Conservation (phyloP, 2,888 invertebrate genomes). For the Parapristionchus giblindavisi region DNA sequence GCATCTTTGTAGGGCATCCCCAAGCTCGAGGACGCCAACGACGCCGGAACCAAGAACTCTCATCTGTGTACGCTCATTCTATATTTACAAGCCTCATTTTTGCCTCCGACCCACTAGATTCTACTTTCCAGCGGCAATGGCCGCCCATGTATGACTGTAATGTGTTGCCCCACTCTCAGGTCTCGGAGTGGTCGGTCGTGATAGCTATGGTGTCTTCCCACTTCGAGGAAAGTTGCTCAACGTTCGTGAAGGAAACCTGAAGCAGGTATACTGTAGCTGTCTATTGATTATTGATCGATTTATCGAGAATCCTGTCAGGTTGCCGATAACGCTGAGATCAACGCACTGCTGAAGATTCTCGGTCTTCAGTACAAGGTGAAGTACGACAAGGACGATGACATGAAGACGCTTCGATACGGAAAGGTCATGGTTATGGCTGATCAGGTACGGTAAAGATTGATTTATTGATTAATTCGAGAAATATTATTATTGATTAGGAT, state of each 20-base stretch:
- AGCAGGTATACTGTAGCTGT: constrained; percentile 77
- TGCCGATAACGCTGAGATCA: constrained; percentile 95
- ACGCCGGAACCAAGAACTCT: constrained; percentile 88
- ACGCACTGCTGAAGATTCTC: constrained; percentile 92
- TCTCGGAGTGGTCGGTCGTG: constrained; percentile 81
- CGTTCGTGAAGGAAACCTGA: constrained; percentile 94
- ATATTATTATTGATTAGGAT: constrained; percentile 71
- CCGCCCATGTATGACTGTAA: no score
- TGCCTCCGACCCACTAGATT: constrained; percentile 94
- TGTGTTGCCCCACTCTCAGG: no score
- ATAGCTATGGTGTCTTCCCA: constrained; percentile 88
- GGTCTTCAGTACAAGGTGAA: constrained; percentile 96
- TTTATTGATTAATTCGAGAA: background rate
- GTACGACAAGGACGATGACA: constrained; percentile 83
- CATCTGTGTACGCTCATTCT: constrained; percentile 92
- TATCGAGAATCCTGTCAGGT: no score
- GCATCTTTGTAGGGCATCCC: constrained; percentile 77
- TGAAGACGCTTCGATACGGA: constrained; percentile 90
- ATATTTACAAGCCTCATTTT: constrained; percentile 99
- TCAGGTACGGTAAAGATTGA: constrained; percentile 78
- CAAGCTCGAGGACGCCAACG: constrained; percentile 94
- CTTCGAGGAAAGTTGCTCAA: constrained; percentile 94
- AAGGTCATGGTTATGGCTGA: constrained; percentile 99
- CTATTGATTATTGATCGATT: no score
- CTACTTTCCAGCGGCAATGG: no score